Evolutionary conservation across 2,113 vertebrate genomes (phyloP), one percentile per base, ranked within the genome.

Genomic region (Ictalurus furcatus): DNA sequence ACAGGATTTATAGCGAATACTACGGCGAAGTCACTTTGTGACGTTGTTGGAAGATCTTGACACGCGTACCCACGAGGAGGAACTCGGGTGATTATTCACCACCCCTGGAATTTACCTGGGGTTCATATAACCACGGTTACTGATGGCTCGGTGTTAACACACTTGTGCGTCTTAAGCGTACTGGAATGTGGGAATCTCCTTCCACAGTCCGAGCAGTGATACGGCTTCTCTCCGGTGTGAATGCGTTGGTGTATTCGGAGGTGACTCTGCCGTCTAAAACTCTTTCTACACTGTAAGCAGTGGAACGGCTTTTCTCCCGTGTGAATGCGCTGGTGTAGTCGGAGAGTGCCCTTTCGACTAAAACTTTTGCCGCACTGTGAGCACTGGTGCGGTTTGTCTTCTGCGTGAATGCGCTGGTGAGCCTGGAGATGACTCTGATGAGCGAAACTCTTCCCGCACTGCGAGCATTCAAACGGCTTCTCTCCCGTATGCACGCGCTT

Each of bases 51-150:
- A 78, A 48, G 21, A 52, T 52, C 23, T 78, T 11, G 17, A 40
- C 7, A 40, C 8, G 8, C n/a, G 4, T 19, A 2, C 34, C 34
- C 5, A 28, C 9, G 48, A 44, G 23, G 40, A 78, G 6, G 74
- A 48, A 78, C 74, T 3, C 40, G 28, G 71, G 73, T 73, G 30
- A 73, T 34, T 34, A 34, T 7, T n/a, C n/a, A 11, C 7, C 16
- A 81, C 28, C 11, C 1, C 52, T 16, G 54, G 19, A 59, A 21
- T 9, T 58, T 23, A 9, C 37, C 23, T 58, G 79, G 16, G 23
- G 80, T 83, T 83, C 56, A 83, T 14, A 83, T 16, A 23, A 83
- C 30, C 80, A 83, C 80, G 23, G 80, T 83, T 12, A 83, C 80
- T 61, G 80, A 59, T 37, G 80, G 80, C 80, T 59, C 80, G 0